A percentile compares a stretch with the other conserved stretches of the same genome.
Evolutionary conservation across 2,113 vertebrate species (phyloP).

Genomic region (Dipodomys spectabilis): DNA sequence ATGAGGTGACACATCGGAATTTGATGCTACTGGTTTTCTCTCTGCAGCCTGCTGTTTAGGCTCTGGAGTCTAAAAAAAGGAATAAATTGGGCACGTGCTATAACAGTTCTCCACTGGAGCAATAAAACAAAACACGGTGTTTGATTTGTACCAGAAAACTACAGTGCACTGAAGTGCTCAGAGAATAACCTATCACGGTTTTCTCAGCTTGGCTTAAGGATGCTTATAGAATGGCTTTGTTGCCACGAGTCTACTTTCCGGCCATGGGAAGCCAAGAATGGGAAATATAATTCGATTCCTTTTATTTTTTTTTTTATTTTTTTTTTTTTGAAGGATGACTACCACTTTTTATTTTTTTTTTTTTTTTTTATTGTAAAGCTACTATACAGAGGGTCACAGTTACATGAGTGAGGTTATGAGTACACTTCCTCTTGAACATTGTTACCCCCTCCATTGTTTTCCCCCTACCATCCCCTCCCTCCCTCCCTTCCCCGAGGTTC

Average conservation of each 20-base stretch:
- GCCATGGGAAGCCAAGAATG: not conserved
- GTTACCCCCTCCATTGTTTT: too few relatives aligned
- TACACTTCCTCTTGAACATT: too few relatives aligned
- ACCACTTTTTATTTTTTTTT: too few relatives aligned
- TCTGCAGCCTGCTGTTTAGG: not conserved
- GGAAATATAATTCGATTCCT: not conserved
- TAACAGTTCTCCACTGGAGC: not conserved
- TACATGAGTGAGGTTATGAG: too few relatives aligned
- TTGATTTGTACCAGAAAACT: not conserved
- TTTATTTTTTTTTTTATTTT: too few relatives aligned
- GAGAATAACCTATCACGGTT: not conserved
- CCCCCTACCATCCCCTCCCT: too few relatives aligned
- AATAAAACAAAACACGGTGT: not conserved
- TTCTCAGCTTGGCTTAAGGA: not conserved
- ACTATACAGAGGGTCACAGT: too few relatives aligned
- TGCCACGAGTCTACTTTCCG: not conserved
- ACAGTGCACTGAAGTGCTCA: not conserved
- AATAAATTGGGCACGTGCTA: not conserved
- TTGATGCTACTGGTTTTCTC: slow-evolving; percentile 4
- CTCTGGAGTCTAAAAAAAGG: slow-evolving; percentile 10
- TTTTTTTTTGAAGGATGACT: too few relatives aligned
- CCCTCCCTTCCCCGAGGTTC: too few relatives aligned
- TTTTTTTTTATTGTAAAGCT: too few relatives aligned
- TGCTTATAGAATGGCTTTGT: not conserved
- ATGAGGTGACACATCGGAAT: slow-evolving; percentile 33